A percentile compares a stretch with the other conserved stretches of the same genome.
Conservation (phyloP, 2,888 invertebrate species). For the Leucania comma region DNA sequence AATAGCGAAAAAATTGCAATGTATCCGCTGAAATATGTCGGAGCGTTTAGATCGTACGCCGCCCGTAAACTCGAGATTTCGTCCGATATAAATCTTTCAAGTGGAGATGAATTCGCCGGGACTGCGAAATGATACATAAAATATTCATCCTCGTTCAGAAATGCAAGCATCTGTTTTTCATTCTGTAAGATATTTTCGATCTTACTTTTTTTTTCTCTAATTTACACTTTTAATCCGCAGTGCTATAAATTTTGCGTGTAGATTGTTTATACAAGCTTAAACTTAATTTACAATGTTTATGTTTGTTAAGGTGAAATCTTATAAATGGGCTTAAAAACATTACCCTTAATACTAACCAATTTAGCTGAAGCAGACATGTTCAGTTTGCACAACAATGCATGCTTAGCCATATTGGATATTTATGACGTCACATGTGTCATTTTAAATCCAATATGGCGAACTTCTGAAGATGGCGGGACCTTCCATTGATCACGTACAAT, state of each 20-base stretch:
- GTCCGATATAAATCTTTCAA: slow-evolving; percentile 88
- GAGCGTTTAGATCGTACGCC: slow-evolving; percentile 76
- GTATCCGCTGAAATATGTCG: slow-evolving; percentile 73
- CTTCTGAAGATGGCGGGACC: too few species aligned
- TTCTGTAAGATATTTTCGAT: slow-evolving; percentile 70
- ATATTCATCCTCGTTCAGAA: slow-evolving; percentile 85
- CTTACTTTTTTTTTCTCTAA: slow-evolving; percentile 41
- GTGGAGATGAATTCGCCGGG: slow-evolving; percentile 84
- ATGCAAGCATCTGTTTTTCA: slow-evolving; percentile 86
- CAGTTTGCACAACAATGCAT: too few species aligned
- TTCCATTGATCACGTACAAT: too few species aligned
- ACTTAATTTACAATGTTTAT: too few species aligned
- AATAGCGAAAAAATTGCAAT: slow-evolving; percentile 73
- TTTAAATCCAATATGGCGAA: too few species aligned
- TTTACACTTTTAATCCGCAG: slow-evolving; percentile 36
- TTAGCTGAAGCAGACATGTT: too few species aligned
- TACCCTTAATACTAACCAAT: too few species aligned
- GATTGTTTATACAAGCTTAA: too few species aligned
- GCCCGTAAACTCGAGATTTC: slow-evolving; percentile 84
- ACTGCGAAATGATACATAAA: slow-evolving; percentile 88
- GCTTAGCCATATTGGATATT: too few species aligned
- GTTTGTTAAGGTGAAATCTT: too few species aligned
- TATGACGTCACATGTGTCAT: too few species aligned
- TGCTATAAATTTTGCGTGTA: slow-evolving; percentile 10
- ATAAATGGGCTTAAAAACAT: too few species aligned